phyloP scores from a whole-genome alignment of 2,888 invertebrate species.

The Callyntrura sp. region DNA sequence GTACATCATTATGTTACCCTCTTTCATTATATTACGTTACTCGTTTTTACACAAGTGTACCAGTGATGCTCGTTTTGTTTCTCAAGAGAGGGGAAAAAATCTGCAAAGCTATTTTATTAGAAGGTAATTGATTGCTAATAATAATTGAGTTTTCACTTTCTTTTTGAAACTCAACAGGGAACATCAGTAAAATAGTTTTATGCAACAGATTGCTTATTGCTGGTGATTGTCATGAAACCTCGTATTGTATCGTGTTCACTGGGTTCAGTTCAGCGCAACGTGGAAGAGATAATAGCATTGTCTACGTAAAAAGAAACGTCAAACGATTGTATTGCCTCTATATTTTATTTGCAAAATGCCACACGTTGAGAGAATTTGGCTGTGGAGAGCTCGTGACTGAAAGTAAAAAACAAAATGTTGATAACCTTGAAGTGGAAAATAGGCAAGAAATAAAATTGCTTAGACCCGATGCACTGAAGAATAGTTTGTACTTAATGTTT shows the following conservation, averaged over 20 bases:
- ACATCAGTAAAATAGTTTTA: not conserved
- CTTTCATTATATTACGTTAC: slow-evolving; percentile 17
- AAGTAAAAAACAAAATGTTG: slow-evolving; percentile 43
- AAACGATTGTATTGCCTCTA: too few species aligned
- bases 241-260: not conserved
- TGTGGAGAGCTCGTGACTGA: slow-evolving; percentile 5
- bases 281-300: too few species aligned
- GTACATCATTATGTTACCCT: not conserved
- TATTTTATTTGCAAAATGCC: too few species aligned
- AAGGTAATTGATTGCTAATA: slow-evolving; percentile 63
- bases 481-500: not conserved
- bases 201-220: not conserved
- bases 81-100: not conserved
- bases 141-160: slow-evolving; percentile 71
- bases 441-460: not conserved
- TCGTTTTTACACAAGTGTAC: too few species aligned
- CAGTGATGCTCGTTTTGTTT: slow-evolving; percentile 41
- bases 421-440: slow-evolving; percentile 57
- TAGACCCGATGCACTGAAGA: not conserved
- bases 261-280: too few species aligned
- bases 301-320: too few species aligned
- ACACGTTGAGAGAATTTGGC: too few species aligned
- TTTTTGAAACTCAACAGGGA: slow-evolving; percentile 16
- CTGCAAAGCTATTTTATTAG: slow-evolving; percentile 24
- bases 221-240: not conserved